Percentiles rank a stretch among this genome's conserved stretches.
Conservation (phyloP, 2,888 invertebrate genomes). For the Tanytarsus gracilentus region DNA sequence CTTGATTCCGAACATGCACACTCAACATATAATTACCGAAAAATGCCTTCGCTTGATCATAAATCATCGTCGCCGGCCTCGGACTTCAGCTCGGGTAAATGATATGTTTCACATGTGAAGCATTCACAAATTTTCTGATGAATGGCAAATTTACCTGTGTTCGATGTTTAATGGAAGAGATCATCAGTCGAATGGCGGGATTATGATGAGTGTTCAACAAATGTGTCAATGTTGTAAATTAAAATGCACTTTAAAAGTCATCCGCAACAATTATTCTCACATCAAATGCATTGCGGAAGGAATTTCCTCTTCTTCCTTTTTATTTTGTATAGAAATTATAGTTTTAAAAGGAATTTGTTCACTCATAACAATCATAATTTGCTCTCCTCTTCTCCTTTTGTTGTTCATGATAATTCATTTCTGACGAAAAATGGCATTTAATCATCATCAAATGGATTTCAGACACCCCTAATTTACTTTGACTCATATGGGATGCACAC, state of each 20-base stretch:
- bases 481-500: too few relatives aligned
- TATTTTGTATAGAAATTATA: neutral
- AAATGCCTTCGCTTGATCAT: constrained; percentile 5
- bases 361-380: neutral
- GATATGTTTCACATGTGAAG: neutral
- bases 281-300: constrained; percentile 13
- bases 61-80: constrained; percentile 18
- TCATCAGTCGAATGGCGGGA: neutral
- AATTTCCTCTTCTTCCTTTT: neutral
- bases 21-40: constrained; percentile 24
- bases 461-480: constrained; percentile 26
- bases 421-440: constrained; percentile 24
- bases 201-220: constrained; percentile 1
- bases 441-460: constrained; percentile 27
- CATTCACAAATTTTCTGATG: neutral
- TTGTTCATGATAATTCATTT: neutral
- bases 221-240: constrained; percentile 25
- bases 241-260: constrained; percentile 24
- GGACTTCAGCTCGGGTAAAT: neutral
- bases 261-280: too few relatives aligned
- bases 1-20: too few relatives aligned
- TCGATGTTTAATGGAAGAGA: neutral
- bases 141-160: neutral
- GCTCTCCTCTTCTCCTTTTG: neutral
- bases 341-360: neutral